phyloP scores from a whole-genome alignment of 2,797 vertebrate genomes.

The Sebastes matsubarae region DNA sequence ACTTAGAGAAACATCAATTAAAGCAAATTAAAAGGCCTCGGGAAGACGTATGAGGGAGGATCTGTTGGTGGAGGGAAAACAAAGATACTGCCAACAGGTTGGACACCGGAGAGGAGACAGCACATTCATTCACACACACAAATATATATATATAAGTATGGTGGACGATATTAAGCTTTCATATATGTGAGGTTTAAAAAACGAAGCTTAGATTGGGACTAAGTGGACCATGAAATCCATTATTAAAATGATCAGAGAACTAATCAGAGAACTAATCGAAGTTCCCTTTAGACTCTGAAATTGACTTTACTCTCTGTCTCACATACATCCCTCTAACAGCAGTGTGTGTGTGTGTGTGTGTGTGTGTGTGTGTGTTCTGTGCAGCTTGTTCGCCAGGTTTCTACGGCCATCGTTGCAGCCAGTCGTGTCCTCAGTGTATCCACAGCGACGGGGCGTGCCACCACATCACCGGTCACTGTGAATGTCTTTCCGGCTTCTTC shows the following conservation, averaged over 20 bases:
- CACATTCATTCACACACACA: neutral
- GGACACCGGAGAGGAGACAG: neutral
- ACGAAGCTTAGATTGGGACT: neutral
- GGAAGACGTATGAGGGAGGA: constrained; percentile 22
- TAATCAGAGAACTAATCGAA: constrained; percentile 33
- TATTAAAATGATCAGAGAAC: constrained; percentile 30
- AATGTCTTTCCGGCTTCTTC: constrained; percentile 89
- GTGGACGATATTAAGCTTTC: neutral
- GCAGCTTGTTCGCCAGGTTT: constrained; percentile 90
- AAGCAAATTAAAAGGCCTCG: constrained; percentile 49
- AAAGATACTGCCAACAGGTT: constrained; percentile 7
- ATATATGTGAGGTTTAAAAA: neutral
- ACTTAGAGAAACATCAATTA: constrained; percentile 55
- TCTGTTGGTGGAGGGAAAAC: neutral
- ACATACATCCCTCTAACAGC: too few species aligned
- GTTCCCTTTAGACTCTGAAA: constrained; percentile 1
- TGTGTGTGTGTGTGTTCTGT: constrained; percentile 3
- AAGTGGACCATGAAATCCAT: constrained; percentile 24
- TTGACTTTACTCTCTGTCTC: neutral
- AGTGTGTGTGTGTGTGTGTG: neutral
- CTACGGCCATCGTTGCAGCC: constrained; percentile 87
- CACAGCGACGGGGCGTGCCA: constrained; percentile 89
- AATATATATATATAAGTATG: neutral
- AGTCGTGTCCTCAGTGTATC: constrained; percentile 88
- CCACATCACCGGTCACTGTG: constrained; percentile 87